Evolutionary conservation across 2,888 invertebrate genomes (phyloP).

Genomic region (Agriopis marginaria): DNA sequence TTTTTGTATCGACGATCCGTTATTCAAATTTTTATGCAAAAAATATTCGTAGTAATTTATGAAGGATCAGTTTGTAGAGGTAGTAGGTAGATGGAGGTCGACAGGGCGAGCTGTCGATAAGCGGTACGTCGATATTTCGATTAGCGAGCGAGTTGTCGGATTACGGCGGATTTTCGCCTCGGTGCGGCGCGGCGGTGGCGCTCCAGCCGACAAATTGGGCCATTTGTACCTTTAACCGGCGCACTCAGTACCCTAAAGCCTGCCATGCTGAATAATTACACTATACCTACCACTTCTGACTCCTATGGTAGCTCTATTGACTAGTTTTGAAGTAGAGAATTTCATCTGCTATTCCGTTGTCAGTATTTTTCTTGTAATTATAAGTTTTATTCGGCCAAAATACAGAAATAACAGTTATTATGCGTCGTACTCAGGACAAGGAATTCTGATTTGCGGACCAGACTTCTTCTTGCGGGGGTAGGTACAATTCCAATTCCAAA

Average conservation of each 20-base stretch:
- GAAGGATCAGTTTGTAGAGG: slow-evolving; percentile 32
- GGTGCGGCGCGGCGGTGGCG: slow-evolving; percentile 51
- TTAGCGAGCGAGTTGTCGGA: slow-evolving; percentile 80
- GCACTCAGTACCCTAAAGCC: slow-evolving; percentile 37
- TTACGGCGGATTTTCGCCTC: slow-evolving; percentile 84
- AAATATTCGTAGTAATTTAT: slow-evolving; percentile 25
- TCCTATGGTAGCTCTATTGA: too few species aligned
- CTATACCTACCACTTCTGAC: background rate
- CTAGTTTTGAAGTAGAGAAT: too few species aligned
- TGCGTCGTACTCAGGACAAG: too few species aligned
- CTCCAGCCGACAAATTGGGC: slow-evolving; percentile 75
- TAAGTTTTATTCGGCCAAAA: too few species aligned
- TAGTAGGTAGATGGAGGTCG: slow-evolving; percentile 32
- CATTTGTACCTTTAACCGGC: slow-evolving; percentile 71
- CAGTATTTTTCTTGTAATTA: background rate
- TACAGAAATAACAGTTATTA: too few species aligned
- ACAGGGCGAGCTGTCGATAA: slow-evolving; percentile 66
- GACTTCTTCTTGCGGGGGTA: too few species aligned
- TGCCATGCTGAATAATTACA: slow-evolving; percentile 38
- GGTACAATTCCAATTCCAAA: too few species aligned
- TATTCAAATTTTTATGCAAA: background rate
- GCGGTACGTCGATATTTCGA: slow-evolving; percentile 81
- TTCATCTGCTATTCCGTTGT: too few species aligned
- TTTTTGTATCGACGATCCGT: background rate
- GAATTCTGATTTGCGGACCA: too few species aligned